phyloP scores from a whole-genome alignment of 2,797 vertebrate genomes.

The Pangasius macronema region DNA sequence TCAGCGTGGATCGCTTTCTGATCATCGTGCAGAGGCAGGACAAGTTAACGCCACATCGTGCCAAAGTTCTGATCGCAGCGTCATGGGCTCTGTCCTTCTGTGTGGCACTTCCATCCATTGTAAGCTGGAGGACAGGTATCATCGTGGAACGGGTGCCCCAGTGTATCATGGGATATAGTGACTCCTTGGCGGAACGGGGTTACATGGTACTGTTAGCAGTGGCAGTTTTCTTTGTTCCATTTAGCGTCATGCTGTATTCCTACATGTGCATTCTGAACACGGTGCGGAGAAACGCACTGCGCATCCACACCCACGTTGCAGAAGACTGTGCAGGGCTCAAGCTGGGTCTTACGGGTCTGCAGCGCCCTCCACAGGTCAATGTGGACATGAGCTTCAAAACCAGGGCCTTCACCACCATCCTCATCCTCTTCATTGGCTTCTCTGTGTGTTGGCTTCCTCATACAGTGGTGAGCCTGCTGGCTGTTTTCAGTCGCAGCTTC shows the following conservation, averaged over 20 bases:
- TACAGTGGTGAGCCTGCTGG: constrained; percentile 78
- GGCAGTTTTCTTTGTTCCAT: constrained; percentile 81
- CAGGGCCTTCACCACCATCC: constrained; percentile 82
- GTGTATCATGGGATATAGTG: constrained; percentile 84
- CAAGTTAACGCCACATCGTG: constrained; percentile 81
- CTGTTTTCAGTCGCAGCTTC: constrained; percentile 79
- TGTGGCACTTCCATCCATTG: constrained; percentile 75
- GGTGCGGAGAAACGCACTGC: constrained; percentile 77
- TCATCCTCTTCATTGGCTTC: constrained; percentile 85
- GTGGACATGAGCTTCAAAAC: constrained; percentile 86
- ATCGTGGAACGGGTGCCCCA: constrained; percentile 75
- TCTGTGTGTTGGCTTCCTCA: constrained; percentile 81
- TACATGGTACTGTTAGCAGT: constrained; percentile 78
- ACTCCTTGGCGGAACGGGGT: constrained; percentile 77
- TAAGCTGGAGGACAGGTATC: constrained; percentile 72
- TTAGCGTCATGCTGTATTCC: constrained; percentile 80
- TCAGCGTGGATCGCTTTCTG: constrained; percentile 86
- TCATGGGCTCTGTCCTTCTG: constrained; percentile 84
- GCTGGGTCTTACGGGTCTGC: constrained; percentile 71
- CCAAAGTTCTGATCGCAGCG: constrained; percentile 76
- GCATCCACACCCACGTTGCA: constrained; percentile 77
- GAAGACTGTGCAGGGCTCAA: constrained; percentile 80
- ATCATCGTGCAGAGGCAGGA: constrained; percentile 88
- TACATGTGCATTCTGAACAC: constrained; percentile 86
- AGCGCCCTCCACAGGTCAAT: constrained; percentile 78